Evolutionary conservation across 23 tunicate genomes (phyloP), one percentile per base, ranked within the genome.

Genomic region (Halocynthia roretzi): DNA sequence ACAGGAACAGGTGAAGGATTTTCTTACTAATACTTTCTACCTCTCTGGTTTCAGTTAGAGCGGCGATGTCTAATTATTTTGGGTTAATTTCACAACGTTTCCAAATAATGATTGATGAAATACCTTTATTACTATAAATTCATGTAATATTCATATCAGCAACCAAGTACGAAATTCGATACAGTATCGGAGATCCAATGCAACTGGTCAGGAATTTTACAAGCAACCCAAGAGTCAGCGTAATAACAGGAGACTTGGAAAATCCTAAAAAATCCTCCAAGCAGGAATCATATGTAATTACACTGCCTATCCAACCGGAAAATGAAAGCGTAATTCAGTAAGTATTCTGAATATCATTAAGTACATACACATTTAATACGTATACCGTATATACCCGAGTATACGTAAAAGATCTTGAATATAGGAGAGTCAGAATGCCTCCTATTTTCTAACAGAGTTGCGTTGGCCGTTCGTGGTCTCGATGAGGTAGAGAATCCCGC

Each of bases 151-250:
- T 31, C 44, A 31, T 31, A 31, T 17, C 69, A 81, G 84, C 84
- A 8, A 71, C 84, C 7, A 52, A 8, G 63, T 83, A 83, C 68
- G 87, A 83, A 70, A 54, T 81, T 10, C 85, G 85, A 7, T 81
- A 81, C 58, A 6, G 56, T 11, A 40, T 81, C 14, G 62, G 72
- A 70, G 62, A 81, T 72, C 50, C 58, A 7, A 56, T 54, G 48
- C 62, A 31, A 49, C 56, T 81, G 58, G 58, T 81, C 44, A 10
- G 60, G 44, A 57, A 71, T 22, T 81, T 71, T 5, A 60, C 17
- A 31, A 56, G 7, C 8, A 58, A 70, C 67, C 18, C 6, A 51
- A 18, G 54, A 14, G 49, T 71, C 70, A 50, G 17, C 49, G 14
- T 31, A 31, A 31, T 31, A 31, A 31, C 44, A 31, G 44, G 44